Conservation (phyloP, 2,113 vertebrate species). For the Psettodes erumei region DNA sequence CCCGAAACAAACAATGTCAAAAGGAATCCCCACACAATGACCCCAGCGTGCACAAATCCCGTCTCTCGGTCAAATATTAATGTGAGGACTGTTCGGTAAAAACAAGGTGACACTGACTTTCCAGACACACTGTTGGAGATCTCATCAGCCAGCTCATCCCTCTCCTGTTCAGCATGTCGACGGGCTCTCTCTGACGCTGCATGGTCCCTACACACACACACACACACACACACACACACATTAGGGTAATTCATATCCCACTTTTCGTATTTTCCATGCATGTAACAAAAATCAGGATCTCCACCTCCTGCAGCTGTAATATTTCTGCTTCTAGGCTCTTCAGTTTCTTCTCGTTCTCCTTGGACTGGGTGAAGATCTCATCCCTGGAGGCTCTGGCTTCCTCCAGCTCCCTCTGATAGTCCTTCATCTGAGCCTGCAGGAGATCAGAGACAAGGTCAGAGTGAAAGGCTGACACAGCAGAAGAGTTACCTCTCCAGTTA, state of each 20-base stretch:
- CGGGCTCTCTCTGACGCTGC: slow-evolving; percentile 93
- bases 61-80: neutral
- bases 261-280: neutral
- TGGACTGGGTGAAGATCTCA: slow-evolving; percentile 96
- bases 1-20: neutral
- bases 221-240: slow-evolving; percentile 20
- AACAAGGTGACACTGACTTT: slow-evolving; percentile 86
- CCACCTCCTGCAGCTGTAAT: slow-evolving; percentile 95
- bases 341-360: slow-evolving; percentile 97
- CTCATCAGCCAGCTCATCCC: slow-evolving; percentile 95
- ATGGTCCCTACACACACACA: slow-evolving; percentile 84
- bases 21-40: neutral
- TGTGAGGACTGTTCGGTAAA: neutral
- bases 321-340: slow-evolving; percentile 96
- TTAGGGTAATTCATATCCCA: neutral
- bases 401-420: slow-evolving; percentile 96
- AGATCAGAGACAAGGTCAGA: neutral
- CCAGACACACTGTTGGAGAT: slow-evolving; percentile 96
- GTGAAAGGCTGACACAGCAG: slow-evolving; percentile 4
- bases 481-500: neutral
- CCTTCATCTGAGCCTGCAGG: slow-evolving; percentile 94
- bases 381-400: slow-evolving; percentile 95
- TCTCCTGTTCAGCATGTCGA: slow-evolving; percentile 94
- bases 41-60: neutral
- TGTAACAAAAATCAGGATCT: neutral